A percentile compares a stretch with the other conserved stretches of the same genome.
These are phyloP conservation scores for Ranitomeya variabilis DNA, from an alignment of 2,113 vertebrate genomes.

Conservation along the genomic window DNA sequence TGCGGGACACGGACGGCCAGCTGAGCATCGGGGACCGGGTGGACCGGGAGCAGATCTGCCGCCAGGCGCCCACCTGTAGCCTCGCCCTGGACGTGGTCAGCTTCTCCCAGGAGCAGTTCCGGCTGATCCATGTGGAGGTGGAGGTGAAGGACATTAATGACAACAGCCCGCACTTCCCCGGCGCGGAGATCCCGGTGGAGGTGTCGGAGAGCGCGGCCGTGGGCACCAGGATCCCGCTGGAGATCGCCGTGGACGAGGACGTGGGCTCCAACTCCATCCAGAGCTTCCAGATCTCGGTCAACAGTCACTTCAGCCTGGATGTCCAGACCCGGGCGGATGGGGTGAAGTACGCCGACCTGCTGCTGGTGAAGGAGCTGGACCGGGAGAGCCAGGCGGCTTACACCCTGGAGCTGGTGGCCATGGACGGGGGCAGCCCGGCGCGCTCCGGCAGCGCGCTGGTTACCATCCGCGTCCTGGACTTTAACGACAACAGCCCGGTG, in stretches of 20 bases:
- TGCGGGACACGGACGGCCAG: slow-evolving; percentile 89
- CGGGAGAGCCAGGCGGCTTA: slow-evolving; percentile 85
- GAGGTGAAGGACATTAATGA: slow-evolving; percentile 94
- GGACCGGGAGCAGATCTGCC: slow-evolving; percentile 89
- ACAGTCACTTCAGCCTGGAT: slow-evolving; percentile 90
- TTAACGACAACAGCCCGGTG: slow-evolving; percentile 91
- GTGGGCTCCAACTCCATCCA: slow-evolving; percentile 91
- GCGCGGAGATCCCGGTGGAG: slow-evolving; percentile 81
- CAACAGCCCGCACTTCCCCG: slow-evolving; percentile 88
- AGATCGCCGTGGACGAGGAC: slow-evolving; percentile 87
- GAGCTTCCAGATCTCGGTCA: slow-evolving; percentile 88
- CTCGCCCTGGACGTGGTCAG: slow-evolving; percentile 93
- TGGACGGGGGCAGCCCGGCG: slow-evolving; percentile 83
- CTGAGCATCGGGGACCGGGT: slow-evolving; percentile 87
- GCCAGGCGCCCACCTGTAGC: slow-evolving; percentile 81
- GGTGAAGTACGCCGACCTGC: slow-evolving; percentile 90
- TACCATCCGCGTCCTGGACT: slow-evolving; percentile 86
- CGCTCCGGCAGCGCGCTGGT: slow-evolving; percentile 84
- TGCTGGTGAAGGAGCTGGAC: slow-evolving; percentile 91
- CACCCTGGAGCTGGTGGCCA: slow-evolving; percentile 86
- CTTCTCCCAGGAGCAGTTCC: slow-evolving; percentile 89
- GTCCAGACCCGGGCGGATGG: slow-evolving; percentile 89
- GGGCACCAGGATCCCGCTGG: slow-evolving; percentile 86
- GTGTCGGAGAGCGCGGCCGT: slow-evolving; percentile 86
- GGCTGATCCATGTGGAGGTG: slow-evolving; percentile 92